phyloP scores from a whole-genome alignment of 2,888 invertebrate genomes.

The Cloeon dipterum region DNA sequence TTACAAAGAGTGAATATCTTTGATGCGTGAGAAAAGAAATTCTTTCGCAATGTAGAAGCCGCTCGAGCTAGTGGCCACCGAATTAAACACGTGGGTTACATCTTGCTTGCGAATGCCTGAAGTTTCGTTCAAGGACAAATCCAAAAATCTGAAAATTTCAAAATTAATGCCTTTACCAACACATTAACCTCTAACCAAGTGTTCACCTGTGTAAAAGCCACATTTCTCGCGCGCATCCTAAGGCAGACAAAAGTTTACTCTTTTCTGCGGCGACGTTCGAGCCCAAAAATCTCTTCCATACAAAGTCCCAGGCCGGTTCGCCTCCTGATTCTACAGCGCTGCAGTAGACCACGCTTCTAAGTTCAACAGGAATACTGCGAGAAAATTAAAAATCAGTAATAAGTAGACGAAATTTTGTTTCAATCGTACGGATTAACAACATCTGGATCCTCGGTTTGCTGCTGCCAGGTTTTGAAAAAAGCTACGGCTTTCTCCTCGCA shows the following conservation, averaged over 20 bases:
- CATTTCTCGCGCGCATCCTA: slow-evolving; percentile 62
- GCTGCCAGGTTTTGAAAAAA: slow-evolving; percentile 37
- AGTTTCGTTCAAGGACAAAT: slow-evolving; percentile 33
- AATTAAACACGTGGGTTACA: slow-evolving; percentile 30
- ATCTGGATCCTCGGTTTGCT: slow-evolving; percentile 24
- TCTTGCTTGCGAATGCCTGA: slow-evolving; percentile 49
- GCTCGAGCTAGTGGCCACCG: slow-evolving; percentile 33
- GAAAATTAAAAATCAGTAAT: no score
- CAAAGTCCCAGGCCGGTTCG: slow-evolving; percentile 70
- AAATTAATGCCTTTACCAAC: no score
- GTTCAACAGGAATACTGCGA: slow-evolving; percentile 32
- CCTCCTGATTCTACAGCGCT: slow-evolving; percentile 64
- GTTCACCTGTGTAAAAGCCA: slow-evolving; percentile 52
- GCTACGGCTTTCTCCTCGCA: slow-evolving; percentile 37
- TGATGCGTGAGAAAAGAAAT: slow-evolving; percentile 40
- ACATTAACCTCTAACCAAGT: no score
- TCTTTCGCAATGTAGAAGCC: slow-evolving; percentile 50
- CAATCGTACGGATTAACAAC: slow-evolving; percentile 33
- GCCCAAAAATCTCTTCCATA: slow-evolving; percentile 51
- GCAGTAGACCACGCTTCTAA: slow-evolving; percentile 60
- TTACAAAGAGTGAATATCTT: slow-evolving; percentile 38
- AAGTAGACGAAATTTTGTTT: no score
- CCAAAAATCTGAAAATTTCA: slow-evolving; percentile 46
- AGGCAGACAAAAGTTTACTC: slow-evolving; percentile 44
- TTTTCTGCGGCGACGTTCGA: slow-evolving; percentile 55